Evolutionary conservation across 2,797 vertebrate species (phyloP).

Genomic region (Cephalopachus bancanus): DNA sequence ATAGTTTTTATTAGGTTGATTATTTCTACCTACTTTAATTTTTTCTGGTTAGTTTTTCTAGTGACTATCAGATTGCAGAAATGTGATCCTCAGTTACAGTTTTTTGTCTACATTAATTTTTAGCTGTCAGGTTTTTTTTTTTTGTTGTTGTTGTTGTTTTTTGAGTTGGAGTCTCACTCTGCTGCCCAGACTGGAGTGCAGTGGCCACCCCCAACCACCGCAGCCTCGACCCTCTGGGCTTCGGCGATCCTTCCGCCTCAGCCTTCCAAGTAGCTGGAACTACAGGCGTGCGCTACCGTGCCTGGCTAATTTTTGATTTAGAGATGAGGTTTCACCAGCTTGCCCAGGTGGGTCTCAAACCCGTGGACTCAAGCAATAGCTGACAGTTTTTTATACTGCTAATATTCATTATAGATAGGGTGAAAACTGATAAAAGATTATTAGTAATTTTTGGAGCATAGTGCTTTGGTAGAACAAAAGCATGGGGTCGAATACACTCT

Average conservation of each 20-base stretch:
- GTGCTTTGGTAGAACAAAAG: not conserved
- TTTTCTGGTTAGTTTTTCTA: conserved; percentile 46
- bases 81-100: not conserved
- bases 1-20: conserved; percentile 11
- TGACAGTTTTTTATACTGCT: not conserved
- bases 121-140: not conserved
- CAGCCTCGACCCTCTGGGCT: no score
- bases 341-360: no score
- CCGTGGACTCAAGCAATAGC: no score
- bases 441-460: conserved; percentile 28
- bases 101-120: not conserved
- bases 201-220: no score
- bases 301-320: no score
- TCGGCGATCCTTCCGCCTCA: no score
- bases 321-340: no score
- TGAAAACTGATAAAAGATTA: conserved; percentile 48
- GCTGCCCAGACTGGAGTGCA: no score
- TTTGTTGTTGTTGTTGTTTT: no score
- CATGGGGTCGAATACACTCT: not conserved
- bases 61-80: conserved; percentile 30
- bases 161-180: no score
- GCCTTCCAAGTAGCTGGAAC: no score
- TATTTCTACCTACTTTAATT: conserved; percentile 40
- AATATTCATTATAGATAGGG: not conserved
- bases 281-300: no score